Evolutionary conservation across 2,113 vertebrate species (phyloP).

Genomic region (Aegotheles bennettii): DNA sequence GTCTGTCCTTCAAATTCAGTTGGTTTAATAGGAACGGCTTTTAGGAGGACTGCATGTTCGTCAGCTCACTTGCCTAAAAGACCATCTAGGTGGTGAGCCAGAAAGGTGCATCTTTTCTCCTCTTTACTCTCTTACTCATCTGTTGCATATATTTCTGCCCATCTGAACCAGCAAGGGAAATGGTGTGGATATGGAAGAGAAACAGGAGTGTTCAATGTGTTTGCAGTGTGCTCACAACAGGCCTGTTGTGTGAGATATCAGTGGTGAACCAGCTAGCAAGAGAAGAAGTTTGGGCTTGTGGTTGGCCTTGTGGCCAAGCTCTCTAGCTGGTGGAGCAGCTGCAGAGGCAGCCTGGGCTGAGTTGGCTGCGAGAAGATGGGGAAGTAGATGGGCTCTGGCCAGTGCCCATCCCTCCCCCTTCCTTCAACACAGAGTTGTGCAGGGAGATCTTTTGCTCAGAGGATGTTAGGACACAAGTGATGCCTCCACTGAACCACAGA

Average conservation of each 20-base stretch:
- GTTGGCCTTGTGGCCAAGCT: slow-evolving; percentile 2
- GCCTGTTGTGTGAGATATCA: background rate
- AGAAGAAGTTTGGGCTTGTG: slow-evolving; percentile 49
- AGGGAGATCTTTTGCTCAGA: slow-evolving; percentile 26
- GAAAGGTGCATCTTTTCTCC: background rate
- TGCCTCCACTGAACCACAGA: slow-evolving; percentile 54
- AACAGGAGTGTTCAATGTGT: background rate
- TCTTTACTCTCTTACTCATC: background rate
- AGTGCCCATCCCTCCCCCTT: slow-evolving; percentile 37
- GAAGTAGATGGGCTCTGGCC: slow-evolving; percentile 42
- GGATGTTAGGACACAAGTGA: slow-evolving; percentile 38
- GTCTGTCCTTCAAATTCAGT: background rate
- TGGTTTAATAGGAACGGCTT: background rate
- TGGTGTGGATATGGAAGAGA: background rate
- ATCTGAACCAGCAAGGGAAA: background rate
- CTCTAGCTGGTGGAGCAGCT: slow-evolving; percentile 4
- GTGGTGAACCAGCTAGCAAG: background rate
- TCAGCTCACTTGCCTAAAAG: background rate
- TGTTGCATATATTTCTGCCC: background rate
- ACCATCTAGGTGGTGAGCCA: background rate
- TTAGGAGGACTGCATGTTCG: background rate
- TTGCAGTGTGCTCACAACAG: background rate
- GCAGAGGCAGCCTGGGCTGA: background rate
- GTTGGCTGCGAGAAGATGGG: slow-evolving; percentile 44
- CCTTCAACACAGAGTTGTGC: background rate